Base-by-base conservation (phyloP, 2,113 vertebrate genomes). In the Martes martes region DNA sequence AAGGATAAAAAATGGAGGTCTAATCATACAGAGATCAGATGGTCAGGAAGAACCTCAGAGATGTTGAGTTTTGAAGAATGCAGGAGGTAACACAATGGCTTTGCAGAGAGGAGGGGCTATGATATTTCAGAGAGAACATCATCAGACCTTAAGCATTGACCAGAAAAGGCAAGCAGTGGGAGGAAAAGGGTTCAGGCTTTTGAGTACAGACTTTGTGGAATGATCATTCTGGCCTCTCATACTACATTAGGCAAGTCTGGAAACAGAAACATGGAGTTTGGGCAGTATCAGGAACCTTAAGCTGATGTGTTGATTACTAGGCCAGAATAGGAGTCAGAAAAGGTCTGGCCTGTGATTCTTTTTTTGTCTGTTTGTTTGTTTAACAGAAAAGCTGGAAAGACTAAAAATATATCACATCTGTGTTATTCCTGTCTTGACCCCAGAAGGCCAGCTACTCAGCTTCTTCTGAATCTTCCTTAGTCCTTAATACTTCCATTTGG, bases 281-380 rank as follows among this genome's bases (percentile, higher is more conserved):
- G 26, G 3, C 28, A 91, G 8, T 4, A 24, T 39, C 0, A 10
- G 23, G 9, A 55, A 36, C 45, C 4, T 69, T 15, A 93, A 39
- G 9, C 14, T 23, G 7, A 50, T 0, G 0, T 57, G 21, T 45
- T 57, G 6, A 50, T 42, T 36, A 33, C 0, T 50, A 69, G 67
- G 2, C 26, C 39, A 63, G 52, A 69, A 67, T 16, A 78, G 1
- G 10, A 33, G 15, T 78, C 39, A 71, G 23, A 45, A 74, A 55
- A 15, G 4, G 1, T 83, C 13, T 86, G 45, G 6, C n/a, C 2
- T 76, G 59, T 59, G 26, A 65, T 14, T 63, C 61, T 47, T 67
- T 36, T 36, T 80, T 24, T n/a, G 6, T 67, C 57, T 69, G 50
- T 52, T 52, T 52, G 16, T 55, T 55, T 55, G 52, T 74, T 85